Percentiles rank a stretch among this genome's conserved stretches.
Evolutionary conservation across 2,797 vertebrate species (phyloP).

Genomic region (Etheostoma perlongum): DNA sequence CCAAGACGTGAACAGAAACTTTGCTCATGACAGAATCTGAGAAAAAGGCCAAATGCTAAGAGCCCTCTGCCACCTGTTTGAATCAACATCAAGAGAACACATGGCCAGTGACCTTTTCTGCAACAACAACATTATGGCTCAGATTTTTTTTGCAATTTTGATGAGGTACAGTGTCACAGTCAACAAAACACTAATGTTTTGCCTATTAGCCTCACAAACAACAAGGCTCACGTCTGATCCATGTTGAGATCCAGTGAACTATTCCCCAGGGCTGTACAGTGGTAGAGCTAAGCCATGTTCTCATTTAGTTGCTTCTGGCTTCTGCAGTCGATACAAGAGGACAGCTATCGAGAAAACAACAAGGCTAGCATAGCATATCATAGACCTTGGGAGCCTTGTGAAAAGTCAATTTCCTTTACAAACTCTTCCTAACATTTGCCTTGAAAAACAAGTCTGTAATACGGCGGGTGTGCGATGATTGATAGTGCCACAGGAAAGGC

Average conservation of each 20-base stretch:
- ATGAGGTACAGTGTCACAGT: slow-evolving; percentile 55
- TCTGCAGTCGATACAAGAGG: slow-evolving; percentile 59
- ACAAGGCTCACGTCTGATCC: slow-evolving; percentile 61
- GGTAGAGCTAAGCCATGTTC: slow-evolving; percentile 79
- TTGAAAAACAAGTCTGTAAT: slow-evolving; percentile 55
- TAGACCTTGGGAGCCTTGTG: slow-evolving; percentile 73
- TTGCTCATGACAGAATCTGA: background rate
- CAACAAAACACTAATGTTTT: slow-evolving; percentile 59
- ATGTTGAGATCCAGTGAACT: slow-evolving; percentile 79
- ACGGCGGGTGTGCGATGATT: slow-evolving; percentile 42
- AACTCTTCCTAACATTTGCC: slow-evolving; percentile 53
- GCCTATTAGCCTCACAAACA: slow-evolving; percentile 71
- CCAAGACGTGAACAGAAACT: background rate
- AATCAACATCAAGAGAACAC: slow-evolving; percentile 33
- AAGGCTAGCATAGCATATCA: slow-evolving; percentile 55
- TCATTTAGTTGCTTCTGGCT: slow-evolving; percentile 67
- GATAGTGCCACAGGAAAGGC: slow-evolving; percentile 68
- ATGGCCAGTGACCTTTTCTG: slow-evolving; percentile 40
- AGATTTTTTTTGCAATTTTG: slow-evolving; percentile 56
- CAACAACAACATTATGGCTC: slow-evolving; percentile 20
- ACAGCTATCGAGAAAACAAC: slow-evolving; percentile 61
- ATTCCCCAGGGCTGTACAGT: slow-evolving; percentile 78
- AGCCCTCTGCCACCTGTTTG: slow-evolving; percentile 31
- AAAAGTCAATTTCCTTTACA: slow-evolving; percentile 76
- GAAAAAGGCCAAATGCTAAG: background rate